Percentiles rank a stretch among this genome's conserved stretches.
Evolutionary conservation across 2,113 vertebrate genomes (phyloP).

Genomic region (Megaceryle torquata): DNA sequence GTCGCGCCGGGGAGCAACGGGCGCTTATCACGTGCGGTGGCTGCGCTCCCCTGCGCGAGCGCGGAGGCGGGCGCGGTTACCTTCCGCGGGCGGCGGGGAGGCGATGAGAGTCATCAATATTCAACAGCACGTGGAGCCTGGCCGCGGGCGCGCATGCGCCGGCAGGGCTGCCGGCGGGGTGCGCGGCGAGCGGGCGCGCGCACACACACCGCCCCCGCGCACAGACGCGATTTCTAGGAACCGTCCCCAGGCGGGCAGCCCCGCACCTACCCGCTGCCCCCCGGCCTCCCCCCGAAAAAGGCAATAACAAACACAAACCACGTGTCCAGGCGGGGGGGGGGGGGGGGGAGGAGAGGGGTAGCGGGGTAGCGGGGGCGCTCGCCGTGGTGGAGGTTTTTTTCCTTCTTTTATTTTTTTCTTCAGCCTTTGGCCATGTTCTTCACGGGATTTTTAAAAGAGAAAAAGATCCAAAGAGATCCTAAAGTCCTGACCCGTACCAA

Average conservation of each 20-base stretch:
- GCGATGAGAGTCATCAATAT: conserved; percentile 80
- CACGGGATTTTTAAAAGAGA: background rate
- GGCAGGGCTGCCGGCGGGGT: background rate
- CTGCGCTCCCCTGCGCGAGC: background rate
- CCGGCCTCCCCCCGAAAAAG: background rate
- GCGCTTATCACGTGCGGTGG: background rate
- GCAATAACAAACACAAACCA: background rate
- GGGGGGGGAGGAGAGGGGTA: too few relatives aligned
- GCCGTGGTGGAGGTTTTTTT: background rate
- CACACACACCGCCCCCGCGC: background rate
- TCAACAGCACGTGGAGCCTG: conserved; percentile 75
- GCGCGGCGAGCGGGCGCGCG: background rate
- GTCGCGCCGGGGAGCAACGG: background rate
- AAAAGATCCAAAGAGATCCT: background rate
- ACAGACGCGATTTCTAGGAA: background rate
- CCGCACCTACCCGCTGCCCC: background rate
- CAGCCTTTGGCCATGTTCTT: background rate
- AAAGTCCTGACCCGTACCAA: background rate
- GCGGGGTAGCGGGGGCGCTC: background rate
- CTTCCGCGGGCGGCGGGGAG: conserved; percentile 58
- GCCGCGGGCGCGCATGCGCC: background rate
- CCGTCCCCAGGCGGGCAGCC: background rate
- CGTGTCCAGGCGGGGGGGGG: background rate
- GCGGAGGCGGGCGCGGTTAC: background rate
- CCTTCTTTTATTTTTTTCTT: background rate